Base-by-base conservation (phyloP, 1,140 invertebrate species). In the Antheraea pernyi region DNA sequence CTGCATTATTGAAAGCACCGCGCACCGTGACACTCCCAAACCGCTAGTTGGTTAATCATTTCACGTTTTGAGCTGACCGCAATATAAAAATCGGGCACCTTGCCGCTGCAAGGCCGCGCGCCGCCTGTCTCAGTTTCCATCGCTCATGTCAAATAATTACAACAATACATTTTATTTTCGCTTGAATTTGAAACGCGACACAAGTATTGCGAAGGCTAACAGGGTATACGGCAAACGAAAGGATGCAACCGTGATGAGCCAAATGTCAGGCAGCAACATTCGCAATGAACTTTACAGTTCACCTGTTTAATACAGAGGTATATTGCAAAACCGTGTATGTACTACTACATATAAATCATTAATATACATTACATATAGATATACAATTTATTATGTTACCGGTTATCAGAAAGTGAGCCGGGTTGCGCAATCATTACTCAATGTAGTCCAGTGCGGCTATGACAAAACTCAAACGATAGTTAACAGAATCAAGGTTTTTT, bases 61-160 rank as follows among this genome's bases (percentile, higher is more conserved):
- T 64, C 81, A 83, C 79, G 80, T 82, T 88, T 81, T 81, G 71
- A 75, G 65, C 59, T 80, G 84, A 86, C 84, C 83, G 81, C 87
- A 89, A 86, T 86, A 82, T 85, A 87, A 82, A 87, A 86, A 81
- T 81, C 80, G 80, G 79, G 81, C 86, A 86, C 81, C 85, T 86
- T 80, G 85, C 76, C 69, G 58, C 67, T 13, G 68, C 85, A 85
- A 89, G 87, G 87, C 78, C 84, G 72, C 19, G 65, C 73, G 66
- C 68, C 69, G 74, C 72, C 81, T 81, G 78, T 80, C 77, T 82
- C 79, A 79, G 76, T 82, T 78, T 78, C 77, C 78, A 82, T 81
- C 76, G 78, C 73, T 75, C 79, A 83, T 81, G 78, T 79, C 70
- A 75, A 77, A 74, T 80, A 81, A 81, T 83, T 84, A 81, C 76